phyloP scores from a whole-genome alignment of 2,113 vertebrate species.

The Charadrius vociferus region DNA sequence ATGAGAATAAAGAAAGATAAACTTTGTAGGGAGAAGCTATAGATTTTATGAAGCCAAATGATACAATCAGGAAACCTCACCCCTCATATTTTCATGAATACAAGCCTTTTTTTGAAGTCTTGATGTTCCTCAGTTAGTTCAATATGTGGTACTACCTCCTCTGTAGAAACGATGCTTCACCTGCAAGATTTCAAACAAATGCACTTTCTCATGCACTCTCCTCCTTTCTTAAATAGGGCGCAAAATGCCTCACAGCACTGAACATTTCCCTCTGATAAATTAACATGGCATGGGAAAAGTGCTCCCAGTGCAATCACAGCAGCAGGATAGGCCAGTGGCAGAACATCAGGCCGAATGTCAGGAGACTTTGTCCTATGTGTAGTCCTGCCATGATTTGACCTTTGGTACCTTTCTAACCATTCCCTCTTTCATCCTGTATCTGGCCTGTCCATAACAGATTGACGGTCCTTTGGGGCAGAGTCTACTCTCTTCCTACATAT shows the following conservation, averaged over 20 bases:
- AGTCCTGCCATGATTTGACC: conserved; percentile 23
- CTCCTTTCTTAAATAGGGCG: background rate
- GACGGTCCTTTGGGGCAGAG: conserved; percentile 25
- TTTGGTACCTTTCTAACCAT: conserved; percentile 11
- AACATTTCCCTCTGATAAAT: background rate
- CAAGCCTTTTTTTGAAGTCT: background rate
- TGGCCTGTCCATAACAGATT: conserved; percentile 13
- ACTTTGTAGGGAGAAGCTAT: background rate
- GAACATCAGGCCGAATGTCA: background rate
- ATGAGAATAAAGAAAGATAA: background rate
- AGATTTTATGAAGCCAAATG: background rate
- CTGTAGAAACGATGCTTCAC: background rate
- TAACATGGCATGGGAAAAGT: background rate
- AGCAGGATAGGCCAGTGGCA: background rate
- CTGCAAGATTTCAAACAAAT: background rate
- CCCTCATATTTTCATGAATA: background rate
- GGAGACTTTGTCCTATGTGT: background rate
- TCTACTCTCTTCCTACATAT: conserved; percentile 3
- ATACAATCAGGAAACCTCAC: background rate
- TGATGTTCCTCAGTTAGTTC: background rate
- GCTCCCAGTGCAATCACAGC: background rate
- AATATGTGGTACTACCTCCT: background rate
- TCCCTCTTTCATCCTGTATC: conserved; percentile 63
- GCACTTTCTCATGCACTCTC: background rate
- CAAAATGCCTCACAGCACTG: background rate